These are phyloP conservation scores for Alces alces DNA, from an alignment of 2,113 vertebrate genomes.

Conservation along the genomic window DNA sequence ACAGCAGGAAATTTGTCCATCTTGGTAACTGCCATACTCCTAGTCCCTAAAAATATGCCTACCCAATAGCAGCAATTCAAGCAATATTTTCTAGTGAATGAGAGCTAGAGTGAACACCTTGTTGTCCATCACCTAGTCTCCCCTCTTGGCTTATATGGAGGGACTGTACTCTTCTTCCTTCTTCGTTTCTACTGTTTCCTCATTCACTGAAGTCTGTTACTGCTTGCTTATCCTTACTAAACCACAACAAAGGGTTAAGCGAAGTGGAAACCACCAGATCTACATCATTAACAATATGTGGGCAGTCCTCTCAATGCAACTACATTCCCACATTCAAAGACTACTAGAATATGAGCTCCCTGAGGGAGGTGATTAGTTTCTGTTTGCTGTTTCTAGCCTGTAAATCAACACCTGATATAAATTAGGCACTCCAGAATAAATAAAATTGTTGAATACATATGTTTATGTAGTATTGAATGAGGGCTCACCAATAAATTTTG, in stretches of 20 bases:
- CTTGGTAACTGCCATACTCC: not conserved
- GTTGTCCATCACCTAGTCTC: not conserved
- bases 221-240: not conserved
- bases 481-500: not conserved
- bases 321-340: not conserved
- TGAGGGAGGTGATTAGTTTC: not conserved
- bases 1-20: not conserved
- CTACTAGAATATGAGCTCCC: not conserved
- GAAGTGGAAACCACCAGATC: not conserved
- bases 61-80: not conserved
- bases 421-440: not conserved
- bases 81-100: not conserved
- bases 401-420: not conserved
- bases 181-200: not conserved
- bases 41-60: not conserved
- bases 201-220: not conserved
- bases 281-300: not conserved
- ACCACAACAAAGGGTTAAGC: not conserved
- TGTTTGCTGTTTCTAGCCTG: not conserved
- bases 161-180: not conserved
- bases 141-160: not conserved
- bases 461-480: not conserved
- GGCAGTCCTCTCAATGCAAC: not conserved
- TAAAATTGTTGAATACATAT: not conserved
- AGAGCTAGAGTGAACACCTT: not conserved